Conservation (phyloP, 2,797 vertebrate species). For the Hipposideros larvatus region DNA sequence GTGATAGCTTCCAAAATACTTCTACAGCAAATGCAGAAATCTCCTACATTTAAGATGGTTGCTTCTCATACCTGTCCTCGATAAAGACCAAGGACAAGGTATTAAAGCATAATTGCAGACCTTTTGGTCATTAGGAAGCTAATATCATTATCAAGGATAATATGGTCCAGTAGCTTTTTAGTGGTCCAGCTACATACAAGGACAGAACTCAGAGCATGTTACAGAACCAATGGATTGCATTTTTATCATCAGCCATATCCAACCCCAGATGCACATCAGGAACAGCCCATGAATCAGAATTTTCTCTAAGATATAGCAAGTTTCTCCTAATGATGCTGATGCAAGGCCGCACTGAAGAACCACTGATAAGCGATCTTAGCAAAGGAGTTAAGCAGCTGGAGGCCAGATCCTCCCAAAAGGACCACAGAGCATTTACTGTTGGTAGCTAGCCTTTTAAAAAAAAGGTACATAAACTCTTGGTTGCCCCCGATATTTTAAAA, state of each 20-base stretch:
- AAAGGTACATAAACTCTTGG: constrained; percentile 18
- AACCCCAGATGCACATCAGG: not conserved
- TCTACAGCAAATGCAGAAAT: not conserved
- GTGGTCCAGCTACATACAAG: not conserved
- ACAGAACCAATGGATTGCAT: not conserved
- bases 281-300: not conserved
- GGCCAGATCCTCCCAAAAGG: not conserved
- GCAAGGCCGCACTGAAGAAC: not conserved
- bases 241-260: too few relatives aligned
- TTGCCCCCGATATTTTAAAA: not conserved
- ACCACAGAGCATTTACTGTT: not conserved
- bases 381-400: not conserved
- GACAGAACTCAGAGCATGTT: not conserved
- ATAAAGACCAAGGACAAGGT: not conserved
- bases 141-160: not conserved
- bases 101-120: not conserved
- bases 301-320: not conserved
- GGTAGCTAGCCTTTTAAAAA: not conserved
- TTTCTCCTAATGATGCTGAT: not conserved
- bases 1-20: not conserved
- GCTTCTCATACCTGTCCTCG: not conserved
- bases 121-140: not conserved
- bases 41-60: not conserved
- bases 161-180: not conserved
- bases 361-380: not conserved